A percentile compares a stretch with the other conserved stretches of the same genome.
Evolutionary conservation across 2,888 invertebrate genomes (phyloP).

Genomic region (Orthosia gracilis): DNA sequence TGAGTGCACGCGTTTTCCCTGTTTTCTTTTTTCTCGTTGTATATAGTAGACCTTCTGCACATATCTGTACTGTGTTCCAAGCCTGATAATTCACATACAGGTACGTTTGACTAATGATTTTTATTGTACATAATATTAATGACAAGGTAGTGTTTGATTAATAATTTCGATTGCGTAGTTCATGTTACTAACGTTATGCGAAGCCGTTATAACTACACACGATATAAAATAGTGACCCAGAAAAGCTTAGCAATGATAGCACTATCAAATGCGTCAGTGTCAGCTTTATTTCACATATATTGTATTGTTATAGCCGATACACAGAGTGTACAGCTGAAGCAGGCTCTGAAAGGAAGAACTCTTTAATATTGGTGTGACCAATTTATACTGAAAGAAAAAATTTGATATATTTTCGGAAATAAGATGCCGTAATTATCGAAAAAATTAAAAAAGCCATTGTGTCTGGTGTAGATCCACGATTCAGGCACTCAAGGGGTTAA

Average conservation of each 20-base stretch:
- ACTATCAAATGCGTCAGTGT: not conserved
- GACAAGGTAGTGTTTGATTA: conserved; percentile 14
- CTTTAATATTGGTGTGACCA: too few species aligned
- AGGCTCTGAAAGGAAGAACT: too few species aligned
- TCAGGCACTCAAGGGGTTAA: too few species aligned
- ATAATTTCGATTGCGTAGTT: not conserved
- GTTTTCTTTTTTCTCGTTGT: not conserved
- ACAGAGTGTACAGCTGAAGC: too few species aligned
- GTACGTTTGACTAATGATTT: conserved; percentile 40
- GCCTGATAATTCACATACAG: conserved; percentile 20
- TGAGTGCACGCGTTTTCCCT: not conserved
- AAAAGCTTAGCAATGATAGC: not conserved
- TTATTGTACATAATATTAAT: conserved; percentile 19
- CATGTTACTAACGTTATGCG: not conserved
- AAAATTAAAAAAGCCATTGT: too few species aligned
- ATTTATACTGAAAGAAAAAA: too few species aligned
- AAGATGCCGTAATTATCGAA: too few species aligned
- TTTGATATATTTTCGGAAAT: too few species aligned
- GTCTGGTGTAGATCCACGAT: too few species aligned
- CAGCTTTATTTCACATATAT: too few species aligned
- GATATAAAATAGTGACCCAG: not conserved
- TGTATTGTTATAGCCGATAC: too few species aligned
- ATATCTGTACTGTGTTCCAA: not conserved
- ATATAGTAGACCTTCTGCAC: not conserved
- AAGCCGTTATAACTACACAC: not conserved